Percentiles rank a stretch among this genome's conserved stretches.
phyloP scores from a whole-genome alignment of 1,140 invertebrate species.

The Tyrophagus putrescentiae region DNA sequence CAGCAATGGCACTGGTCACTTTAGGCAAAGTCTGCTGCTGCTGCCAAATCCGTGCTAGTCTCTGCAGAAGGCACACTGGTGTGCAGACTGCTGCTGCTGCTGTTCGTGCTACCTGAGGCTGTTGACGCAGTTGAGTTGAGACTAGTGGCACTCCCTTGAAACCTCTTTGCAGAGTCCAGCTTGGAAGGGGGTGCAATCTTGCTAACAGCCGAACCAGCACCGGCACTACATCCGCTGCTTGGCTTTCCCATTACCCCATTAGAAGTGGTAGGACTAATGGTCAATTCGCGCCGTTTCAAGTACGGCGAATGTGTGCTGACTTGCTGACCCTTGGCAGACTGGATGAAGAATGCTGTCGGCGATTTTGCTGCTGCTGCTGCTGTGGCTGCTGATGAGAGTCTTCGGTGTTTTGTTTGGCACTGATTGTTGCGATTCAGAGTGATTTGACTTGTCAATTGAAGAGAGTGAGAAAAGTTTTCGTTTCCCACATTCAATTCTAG shows the following conservation, averaged over 20 bases:
- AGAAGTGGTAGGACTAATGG: background rate
- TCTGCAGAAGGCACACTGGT: background rate
- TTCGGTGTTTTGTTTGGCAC: background rate
- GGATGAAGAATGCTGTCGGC: conserved; percentile 6
- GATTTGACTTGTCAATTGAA: background rate
- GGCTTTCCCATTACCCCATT: background rate
- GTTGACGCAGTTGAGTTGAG: conserved; percentile 10
- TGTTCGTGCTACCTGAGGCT: background rate
- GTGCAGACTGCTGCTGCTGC: background rate
- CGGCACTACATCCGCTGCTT: no score
- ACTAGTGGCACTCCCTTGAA: conserved; percentile 14
- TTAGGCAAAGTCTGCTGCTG: background rate
- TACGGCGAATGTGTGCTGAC: conserved; percentile 3
- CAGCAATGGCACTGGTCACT: no score
- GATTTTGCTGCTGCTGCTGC: background rate
- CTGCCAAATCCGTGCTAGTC: background rate
- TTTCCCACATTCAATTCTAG: conserved; percentile 2
- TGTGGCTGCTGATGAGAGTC: no score
- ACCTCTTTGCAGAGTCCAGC: background rate
- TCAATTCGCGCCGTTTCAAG: conserved; percentile 1
- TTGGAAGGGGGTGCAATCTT: conserved; percentile 4
- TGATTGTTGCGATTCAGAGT: background rate
- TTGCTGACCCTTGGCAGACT: conserved; percentile 7
- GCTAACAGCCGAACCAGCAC: background rate
- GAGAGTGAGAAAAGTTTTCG: conserved; percentile 1